phyloP scores from a whole-genome alignment of 2,888 invertebrate genomes.

The Synergus itoensis region DNA sequence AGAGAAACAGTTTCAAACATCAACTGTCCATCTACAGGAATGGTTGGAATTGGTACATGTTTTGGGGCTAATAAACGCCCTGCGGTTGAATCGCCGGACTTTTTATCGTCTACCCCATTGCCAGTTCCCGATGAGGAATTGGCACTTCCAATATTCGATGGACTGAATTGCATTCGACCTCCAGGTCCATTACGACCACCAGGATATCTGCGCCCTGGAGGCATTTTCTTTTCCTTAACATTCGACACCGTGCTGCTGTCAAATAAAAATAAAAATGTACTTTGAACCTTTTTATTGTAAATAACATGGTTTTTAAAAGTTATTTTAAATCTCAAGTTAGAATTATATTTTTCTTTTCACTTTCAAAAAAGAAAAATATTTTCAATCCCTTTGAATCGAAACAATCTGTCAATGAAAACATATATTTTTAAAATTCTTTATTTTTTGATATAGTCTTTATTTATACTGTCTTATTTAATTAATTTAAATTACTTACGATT shows the following conservation, averaged over 20 bases:
- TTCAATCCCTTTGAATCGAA: background rate
- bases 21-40: slow-evolving; percentile 89
- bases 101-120: slow-evolving; percentile 66
- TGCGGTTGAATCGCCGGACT: slow-evolving; percentile 60
- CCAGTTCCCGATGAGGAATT: slow-evolving; percentile 41
- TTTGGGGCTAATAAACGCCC: slow-evolving; percentile 83
- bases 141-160: slow-evolving; percentile 40
- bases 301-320: too few species aligned
- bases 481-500: background rate
- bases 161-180: slow-evolving; percentile 76
- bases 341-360: too few species aligned
- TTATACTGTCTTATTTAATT: background rate
- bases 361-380: too few species aligned
- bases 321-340: too few species aligned
- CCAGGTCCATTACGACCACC: slow-evolving; percentile 64
- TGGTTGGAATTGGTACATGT: slow-evolving; percentile 89
- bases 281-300: too few species aligned
- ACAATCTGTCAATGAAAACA: background rate
- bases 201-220: slow-evolving; percentile 72
- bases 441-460: background rate
- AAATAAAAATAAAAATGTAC: background rate
- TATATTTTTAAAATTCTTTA: too few species aligned
- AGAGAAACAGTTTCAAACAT: slow-evolving; percentile 93
- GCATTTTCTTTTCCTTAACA: slow-evolving; percentile 63
- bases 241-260: slow-evolving; percentile 28